Base-by-base conservation (phyloP, 2,888 invertebrate species). In the Seira ritae region DNA sequence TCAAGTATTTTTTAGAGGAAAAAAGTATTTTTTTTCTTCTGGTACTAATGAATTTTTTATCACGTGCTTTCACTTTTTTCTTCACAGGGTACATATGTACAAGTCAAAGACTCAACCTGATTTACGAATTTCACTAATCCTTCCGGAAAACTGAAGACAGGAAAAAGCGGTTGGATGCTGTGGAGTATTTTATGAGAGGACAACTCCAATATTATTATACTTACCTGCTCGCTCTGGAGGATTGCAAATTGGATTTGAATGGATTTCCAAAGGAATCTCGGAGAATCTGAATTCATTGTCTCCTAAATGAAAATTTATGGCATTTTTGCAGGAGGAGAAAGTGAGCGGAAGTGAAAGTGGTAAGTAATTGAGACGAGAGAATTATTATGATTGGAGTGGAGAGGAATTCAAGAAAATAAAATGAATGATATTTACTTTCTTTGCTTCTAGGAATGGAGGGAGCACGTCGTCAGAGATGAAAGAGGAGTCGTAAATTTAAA, bases 31-130 rank as follows among this genome's bases (percentile, higher is more conserved):
- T 62, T 71, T n/a, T n/a, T n/a, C n/a, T n/a, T n/a, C n/a, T n/a
- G n/a, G 79, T n/a, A 66, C 50, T 79, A 60, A 79, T 79, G 79
- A 79, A 79, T 79, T 67, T 72, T 79, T 79, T 79, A 79, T 79
- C 71, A 66, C 71, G 42, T 66, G 22, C 23, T 79, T 79, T 37
- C 66, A 17, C 50, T 72, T 71, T 71, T 42, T 42, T 42, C 42
- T 42, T 42, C 12, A 12, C 42, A 42, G 42, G n/a, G n/a, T n/a
- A n/a, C n/a, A n/a, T n/a, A n/a, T n/a, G n/a, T n/a, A n/a, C n/a
- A 42, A 42, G 12, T 6, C 42, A 42, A 42, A 42, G 12, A 42
- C 55, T 12, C 78, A 67, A 72, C 71, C 67, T 79, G 79, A 79
- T 79, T 72, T 79, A 79, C 79, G 31, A 37, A 55, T 37, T 72